Evolutionary conservation across 2,113 vertebrate genomes (phyloP).

Genomic region (Anguilla japonica): DNA sequence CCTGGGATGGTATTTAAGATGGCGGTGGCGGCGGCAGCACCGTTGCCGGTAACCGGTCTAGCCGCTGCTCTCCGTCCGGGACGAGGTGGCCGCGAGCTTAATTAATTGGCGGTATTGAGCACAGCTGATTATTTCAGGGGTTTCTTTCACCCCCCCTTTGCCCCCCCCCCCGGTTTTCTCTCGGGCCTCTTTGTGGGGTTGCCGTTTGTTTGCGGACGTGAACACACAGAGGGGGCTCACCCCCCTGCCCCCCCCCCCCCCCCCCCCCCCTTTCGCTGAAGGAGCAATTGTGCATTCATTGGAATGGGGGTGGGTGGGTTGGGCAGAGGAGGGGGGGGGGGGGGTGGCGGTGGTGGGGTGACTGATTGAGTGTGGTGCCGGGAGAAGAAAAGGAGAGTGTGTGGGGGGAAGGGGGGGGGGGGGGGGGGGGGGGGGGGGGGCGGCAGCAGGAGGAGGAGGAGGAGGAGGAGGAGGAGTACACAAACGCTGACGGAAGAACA

Average conservation of each 20-base stretch:
- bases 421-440: not conserved
- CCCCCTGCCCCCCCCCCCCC: not conserved
- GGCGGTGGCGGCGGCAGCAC: not conserved
- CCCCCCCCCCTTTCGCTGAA: not conserved
- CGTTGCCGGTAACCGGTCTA: not conserved
- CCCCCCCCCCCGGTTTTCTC: too few species aligned
- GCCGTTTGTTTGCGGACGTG: constrained; percentile 17
- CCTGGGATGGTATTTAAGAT: not conserved
- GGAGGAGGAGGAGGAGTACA: constrained; percentile 15
- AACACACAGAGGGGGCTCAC: not conserved
- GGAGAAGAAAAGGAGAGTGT: constrained; percentile 19
- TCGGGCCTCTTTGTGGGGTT: not conserved
- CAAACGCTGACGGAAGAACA: constrained; percentile 9
- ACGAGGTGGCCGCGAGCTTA: not conserved
- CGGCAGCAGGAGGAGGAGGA: not conserved
- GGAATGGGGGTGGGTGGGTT: not conserved
- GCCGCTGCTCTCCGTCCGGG: not conserved
- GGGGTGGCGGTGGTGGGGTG: not conserved
- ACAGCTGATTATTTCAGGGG: not conserved
- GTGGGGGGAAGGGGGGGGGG: not conserved
- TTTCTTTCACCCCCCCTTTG: not conserved
- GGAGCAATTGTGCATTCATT: constrained; percentile 31
- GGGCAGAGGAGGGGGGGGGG: too few species aligned
- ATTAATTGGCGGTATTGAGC: not conserved
- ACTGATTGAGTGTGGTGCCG: constrained; percentile 22